Conservation (phyloP, 2,797 vertebrate species). For the Columba guinea region DNA sequence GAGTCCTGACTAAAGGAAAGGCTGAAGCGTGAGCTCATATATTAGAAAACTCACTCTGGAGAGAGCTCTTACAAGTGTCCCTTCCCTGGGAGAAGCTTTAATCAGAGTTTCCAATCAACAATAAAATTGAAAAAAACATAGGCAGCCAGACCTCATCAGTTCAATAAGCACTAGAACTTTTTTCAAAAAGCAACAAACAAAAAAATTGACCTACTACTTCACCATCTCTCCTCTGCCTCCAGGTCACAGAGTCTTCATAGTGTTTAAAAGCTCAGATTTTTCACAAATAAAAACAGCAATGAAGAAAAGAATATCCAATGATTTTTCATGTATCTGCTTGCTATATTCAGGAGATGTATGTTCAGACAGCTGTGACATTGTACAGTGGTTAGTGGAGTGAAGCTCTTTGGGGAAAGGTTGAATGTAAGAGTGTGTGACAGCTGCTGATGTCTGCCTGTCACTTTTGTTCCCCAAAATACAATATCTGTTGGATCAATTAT, state of each 20-base stretch:
- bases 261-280: slow-evolving; percentile 31
- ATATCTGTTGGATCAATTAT: slow-evolving; percentile 31
- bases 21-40: not conserved
- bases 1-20: not conserved
- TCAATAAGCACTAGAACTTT: slow-evolving; percentile 7
- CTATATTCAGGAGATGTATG: not conserved
- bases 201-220: not conserved
- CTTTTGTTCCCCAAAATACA: not conserved
- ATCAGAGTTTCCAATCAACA: not conserved
- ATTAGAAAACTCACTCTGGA: not conserved
- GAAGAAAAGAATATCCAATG: not conserved
- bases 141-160: not conserved
- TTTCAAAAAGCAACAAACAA: not conserved
- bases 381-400: not conserved
- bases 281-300: slow-evolving; percentile 23
- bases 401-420: not conserved
- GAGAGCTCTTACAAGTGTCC: not conserved
- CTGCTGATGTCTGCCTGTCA: slow-evolving; percentile 31
- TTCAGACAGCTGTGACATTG: not conserved
- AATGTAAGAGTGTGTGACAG: not conserved
- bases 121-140: not conserved
- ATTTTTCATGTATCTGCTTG: not conserved
- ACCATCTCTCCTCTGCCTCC: not conserved
- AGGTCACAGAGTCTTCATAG: not conserved
- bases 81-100: not conserved